Base-by-base conservation (phyloP, 2,888 invertebrate species). In the Acholoe squamosa region DNA sequence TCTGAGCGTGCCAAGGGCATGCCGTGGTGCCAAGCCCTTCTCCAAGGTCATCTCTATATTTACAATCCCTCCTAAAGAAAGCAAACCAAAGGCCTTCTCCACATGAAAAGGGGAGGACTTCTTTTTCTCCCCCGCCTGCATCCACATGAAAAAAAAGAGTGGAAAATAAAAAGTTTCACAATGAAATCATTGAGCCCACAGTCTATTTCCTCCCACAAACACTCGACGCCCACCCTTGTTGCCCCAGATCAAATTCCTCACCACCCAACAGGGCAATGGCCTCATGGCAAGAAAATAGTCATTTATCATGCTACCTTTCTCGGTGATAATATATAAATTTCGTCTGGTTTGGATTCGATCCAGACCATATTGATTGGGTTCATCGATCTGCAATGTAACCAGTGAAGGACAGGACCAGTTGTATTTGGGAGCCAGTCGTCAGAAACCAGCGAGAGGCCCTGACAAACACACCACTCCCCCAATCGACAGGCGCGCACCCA, bases 341-440 rank as follows among this genome's bases (percentile, higher is more conserved):
- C 80, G 76, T 31, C 84, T 84, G 51, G 51, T 54, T 25, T 86
- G 86, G 86, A 12, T 86, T 86, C 86, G 54, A 86, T 86, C 86
- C 86, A 86, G 86, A 80, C 86, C 28, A 1, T 54, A 86, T 86
- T 86, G 86, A 86, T 86, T 86, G 52, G 7, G 16, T 0, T 31
- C 80, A 80, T 86, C 56, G 86, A 86, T 28, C 19, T 16, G 86
- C 33, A 14, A 12, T 86, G 86, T 86, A 54, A 52, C 86, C 56
- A 86, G 22, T 52, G 86, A 86, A 54, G 86, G 56, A 14, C 52
- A 25, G 12, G 86, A 28, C 25, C 22, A 28, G 28, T 25, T 86
- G 28, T 54, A 86, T 86, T 86, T 86, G 86, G 51, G 25, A 31
- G 22, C 86, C 86, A 86, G n/a, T 54, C 86, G 22, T 28, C 22